A percentile compares a stretch with the other conserved stretches of the same genome.
Evolutionary conservation across 1,140 invertebrate species (phyloP).

Genomic region (Luehdorfia chinensis): DNA sequence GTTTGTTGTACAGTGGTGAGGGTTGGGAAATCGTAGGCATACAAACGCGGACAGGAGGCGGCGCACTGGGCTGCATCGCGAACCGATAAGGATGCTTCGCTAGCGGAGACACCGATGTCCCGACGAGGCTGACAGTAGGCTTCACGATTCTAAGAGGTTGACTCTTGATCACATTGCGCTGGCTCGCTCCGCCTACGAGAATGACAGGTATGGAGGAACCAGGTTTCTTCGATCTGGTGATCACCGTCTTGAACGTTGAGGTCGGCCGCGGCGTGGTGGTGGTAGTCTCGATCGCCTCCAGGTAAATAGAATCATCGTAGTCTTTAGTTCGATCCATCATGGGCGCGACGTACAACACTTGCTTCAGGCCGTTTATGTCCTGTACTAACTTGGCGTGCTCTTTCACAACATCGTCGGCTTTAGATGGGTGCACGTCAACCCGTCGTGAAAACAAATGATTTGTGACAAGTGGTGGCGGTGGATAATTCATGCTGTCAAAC

Average conservation of each 20-base stretch:
- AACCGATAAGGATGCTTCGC: constrained; percentile 56
- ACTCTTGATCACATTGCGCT: constrained; percentile 35
- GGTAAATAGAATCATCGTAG: constrained; percentile 63
- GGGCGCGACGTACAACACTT: constrained; percentile 49
- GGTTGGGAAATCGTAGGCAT: constrained; percentile 36
- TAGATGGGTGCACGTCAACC: constrained; percentile 34
- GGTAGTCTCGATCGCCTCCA: constrained; percentile 56
- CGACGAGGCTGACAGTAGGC: constrained; percentile 47
- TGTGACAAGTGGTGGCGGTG: constrained; percentile 8
- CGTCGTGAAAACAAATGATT: constrained; percentile 28
- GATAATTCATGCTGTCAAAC: background rate
- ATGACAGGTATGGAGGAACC: constrained; percentile 38
- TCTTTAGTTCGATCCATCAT: constrained; percentile 44
- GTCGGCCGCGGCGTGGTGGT: constrained; percentile 32
- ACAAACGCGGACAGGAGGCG: constrained; percentile 47
- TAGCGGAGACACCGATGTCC: constrained; percentile 46
- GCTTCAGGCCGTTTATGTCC: constrained; percentile 60
- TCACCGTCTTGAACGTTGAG: background rate
- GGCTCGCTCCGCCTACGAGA: constrained; percentile 49
- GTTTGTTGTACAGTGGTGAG: constrained; percentile 26
- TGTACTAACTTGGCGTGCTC: constrained; percentile 67
- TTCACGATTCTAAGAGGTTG: constrained; percentile 36
- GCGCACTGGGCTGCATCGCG: constrained; percentile 33
- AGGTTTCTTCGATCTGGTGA: constrained; percentile 21
- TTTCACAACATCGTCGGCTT: constrained; percentile 54